Evolutionary conservation across 1,140 invertebrate genomes (phyloP), one percentile per base, ranked within the genome.

Genomic region (Melitaea cinxia): DNA sequence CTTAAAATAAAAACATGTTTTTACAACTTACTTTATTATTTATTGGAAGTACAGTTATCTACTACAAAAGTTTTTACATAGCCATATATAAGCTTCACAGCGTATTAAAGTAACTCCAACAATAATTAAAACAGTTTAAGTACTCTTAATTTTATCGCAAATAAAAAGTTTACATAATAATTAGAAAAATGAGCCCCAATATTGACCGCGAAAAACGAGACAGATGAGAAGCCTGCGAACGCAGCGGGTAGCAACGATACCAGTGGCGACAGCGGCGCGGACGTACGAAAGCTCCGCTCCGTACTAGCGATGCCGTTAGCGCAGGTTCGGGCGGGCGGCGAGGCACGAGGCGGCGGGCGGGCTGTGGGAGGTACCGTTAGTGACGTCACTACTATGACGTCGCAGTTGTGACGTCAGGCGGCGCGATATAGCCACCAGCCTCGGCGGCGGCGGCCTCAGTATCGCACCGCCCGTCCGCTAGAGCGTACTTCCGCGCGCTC

Each of bases 301-400:
- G 82, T 88, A 89, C 89, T 80, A 83, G 86, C 88, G 81, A 72
- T 90, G 84, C 88, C 90, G 89, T 91, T 91, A 90, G 83, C 84
- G 85, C 84, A 85, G 85, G 85, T 84, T 87, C 87, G 83, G 85
- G 82, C 86, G 86, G 88, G 83, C 84, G 84, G 77, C 76, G 73
- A 72, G 70, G 72, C 60, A 56, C 70, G 75, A 79, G 84, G 83
- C 79, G 80, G 81, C 83, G 85, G 84, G 85, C 84, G 85, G 83
- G 71, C 82, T 78, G 85, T 86, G 88, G 87, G 86, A 89, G 88
- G 89, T 90, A 87, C 89, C 89, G 89, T 89, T 89, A 89, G 85
- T 91, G 88, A 91, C 89, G 89, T 91, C 84, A 78, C 80, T 39
- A 55, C 57, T 30, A 75, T 88, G 87, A 91, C 90, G 90, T 91